Conservation (phyloP, 2,113 vertebrate species). For the Leptobrachium ailaonicum region DNA sequence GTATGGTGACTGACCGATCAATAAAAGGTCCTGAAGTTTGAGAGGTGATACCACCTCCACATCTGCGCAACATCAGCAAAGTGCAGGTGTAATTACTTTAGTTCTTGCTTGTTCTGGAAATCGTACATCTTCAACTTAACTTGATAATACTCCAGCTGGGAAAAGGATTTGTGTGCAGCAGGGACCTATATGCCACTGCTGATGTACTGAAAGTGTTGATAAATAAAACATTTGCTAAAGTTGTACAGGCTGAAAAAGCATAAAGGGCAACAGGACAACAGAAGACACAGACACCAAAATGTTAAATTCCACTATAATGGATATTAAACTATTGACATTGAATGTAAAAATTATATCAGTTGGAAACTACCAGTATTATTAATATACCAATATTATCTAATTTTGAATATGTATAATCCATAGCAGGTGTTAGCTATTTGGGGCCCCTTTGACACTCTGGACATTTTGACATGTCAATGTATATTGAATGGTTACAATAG, state of each 20-base stretch:
- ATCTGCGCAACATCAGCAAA: conserved; percentile 43
- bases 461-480: no score
- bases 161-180: conserved; percentile 37
- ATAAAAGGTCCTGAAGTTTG: conserved; percentile 20
- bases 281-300: conserved; percentile 15
- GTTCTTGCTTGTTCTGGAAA: conserved; percentile 37
- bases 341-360: no score
- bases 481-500: no score
- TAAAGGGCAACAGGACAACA: conserved; percentile 17
- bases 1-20: conserved; percentile 8
- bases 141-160: conserved; percentile 38
- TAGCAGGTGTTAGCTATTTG: no score
- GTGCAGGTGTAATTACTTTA: conserved; percentile 38
- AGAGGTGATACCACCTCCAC: conserved; percentile 9
- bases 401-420: no score
- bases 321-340: no score
- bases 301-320: conserved; percentile 15
- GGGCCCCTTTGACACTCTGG: no score
- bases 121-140: conserved; percentile 41
- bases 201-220: conserved; percentile 30
- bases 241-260: neutral
- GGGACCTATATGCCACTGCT: conserved; percentile 30
- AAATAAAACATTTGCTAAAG: conserved; percentile 15
- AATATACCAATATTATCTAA: no score
- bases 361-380: no score